A percentile compares a stretch with the other conserved stretches of the same genome.
These are phyloP conservation scores for Lycaon pictus DNA, from an alignment of 2,113 vertebrate genomes.

Conservation along the genomic window DNA sequence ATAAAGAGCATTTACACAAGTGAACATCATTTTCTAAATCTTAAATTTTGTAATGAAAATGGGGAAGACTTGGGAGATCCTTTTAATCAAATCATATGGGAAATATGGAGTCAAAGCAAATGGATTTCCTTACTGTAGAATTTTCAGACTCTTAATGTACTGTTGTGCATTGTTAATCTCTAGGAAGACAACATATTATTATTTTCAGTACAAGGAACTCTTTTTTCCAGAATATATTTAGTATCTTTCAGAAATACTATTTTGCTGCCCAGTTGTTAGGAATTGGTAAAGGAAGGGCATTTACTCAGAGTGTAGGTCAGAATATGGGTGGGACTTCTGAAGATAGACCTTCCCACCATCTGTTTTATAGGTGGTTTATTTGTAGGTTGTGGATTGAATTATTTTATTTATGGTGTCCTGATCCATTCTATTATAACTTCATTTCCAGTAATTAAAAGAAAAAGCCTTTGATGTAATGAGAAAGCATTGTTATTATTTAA, in stretches of 20 bases:
- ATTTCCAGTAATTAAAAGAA: conserved; percentile 12
- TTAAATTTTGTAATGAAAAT: conserved; percentile 31
- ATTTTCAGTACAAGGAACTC: neutral
- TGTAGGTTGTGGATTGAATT: neutral
- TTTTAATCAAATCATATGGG: neutral
- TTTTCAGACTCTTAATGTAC: neutral
- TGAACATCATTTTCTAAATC: neutral
- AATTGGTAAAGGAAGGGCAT: neutral
- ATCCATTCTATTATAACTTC: conserved; percentile 28
- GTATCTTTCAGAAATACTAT: neutral
- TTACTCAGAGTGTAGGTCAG: neutral
- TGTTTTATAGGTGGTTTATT: neutral
- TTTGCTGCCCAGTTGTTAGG: neutral
- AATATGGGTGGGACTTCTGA: neutral
- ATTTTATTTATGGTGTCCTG: neutral
- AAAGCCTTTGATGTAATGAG: neutral
- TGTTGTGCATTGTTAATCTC: neutral
- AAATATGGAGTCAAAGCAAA: neutral
- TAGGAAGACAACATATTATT: neutral
- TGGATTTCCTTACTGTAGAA: neutral
- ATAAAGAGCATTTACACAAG: neutral
- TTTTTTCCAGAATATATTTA: neutral
- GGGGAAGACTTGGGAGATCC: neutral
- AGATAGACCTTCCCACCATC: neutral
- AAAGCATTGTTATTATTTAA: neutral